These are phyloP conservation scores for Brachyrhaphis roseni DNA, from an alignment of 2,797 vertebrate species.

Conservation along the genomic window DNA sequence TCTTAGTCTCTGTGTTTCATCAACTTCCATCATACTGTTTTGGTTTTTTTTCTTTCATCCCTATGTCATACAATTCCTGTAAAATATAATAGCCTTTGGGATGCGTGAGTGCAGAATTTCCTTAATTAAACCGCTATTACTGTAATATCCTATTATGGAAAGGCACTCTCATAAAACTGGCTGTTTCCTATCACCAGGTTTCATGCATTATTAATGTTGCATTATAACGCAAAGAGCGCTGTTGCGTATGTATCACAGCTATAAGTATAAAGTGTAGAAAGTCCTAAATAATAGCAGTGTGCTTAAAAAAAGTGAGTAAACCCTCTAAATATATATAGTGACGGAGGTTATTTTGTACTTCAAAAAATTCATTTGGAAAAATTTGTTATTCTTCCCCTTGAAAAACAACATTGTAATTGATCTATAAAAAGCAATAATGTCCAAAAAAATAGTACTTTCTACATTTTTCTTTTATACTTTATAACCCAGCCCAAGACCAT, in stretches of 20 bases:
- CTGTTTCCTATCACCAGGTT: constrained; percentile 45
- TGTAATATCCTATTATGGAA: constrained; percentile 31
- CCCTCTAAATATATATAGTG: not conserved
- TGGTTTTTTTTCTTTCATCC: constrained; percentile 33
- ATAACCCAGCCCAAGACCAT: not conserved
- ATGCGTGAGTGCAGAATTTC: constrained; percentile 39
- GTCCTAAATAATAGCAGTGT: not conserved
- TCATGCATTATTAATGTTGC: constrained; percentile 40
- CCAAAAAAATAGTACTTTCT: not conserved
- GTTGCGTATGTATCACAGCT: not conserved
- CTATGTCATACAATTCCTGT: constrained; percentile 58
- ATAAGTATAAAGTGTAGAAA: not conserved
- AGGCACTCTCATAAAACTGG: constrained; percentile 32
- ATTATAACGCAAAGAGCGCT: constrained; percentile 10
- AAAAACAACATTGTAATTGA: not conserved
- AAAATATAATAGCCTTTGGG: constrained; percentile 46
- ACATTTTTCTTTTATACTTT: not conserved
- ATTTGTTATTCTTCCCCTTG: not conserved
- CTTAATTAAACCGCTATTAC: constrained; percentile 57
- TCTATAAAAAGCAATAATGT: not conserved
- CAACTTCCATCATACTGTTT: constrained; percentile 35
- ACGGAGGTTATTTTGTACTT: not conserved
- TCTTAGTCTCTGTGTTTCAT: constrained; percentile 40
- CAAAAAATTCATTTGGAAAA: not conserved
- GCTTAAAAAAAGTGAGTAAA: not conserved